Base-by-base conservation (phyloP, 1,140 invertebrate genomes). In the Drosophila bifasciata region DNA sequence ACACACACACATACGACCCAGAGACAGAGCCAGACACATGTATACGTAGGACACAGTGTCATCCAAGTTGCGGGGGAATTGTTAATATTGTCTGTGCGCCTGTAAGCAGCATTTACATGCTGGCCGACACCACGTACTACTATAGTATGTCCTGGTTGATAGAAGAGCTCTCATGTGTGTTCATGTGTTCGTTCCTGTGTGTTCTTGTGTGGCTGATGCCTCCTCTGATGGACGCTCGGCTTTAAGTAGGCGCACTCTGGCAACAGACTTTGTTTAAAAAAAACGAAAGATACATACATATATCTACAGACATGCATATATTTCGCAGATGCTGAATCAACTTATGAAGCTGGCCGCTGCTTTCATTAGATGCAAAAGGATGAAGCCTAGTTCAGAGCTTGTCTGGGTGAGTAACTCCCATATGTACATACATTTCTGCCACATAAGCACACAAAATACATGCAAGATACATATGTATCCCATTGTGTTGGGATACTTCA, bases 61-160 rank as follows among this genome's bases (percentile, higher is more conserved):
- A 25, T 44, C 59, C 45, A 70, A 71, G 59, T 80, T 81, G 78
- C 73, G 68, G 1, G 74, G 78, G 63, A 73, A 81, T 78, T 81
- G 78, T 81, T 81, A 79, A 79, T 80, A 71, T 79, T 76, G 77
- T 80, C 78, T 71, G 79, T 71, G 79, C 68, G 77, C 79, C 78
- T 71, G 79, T 76, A 81, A 80, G 78, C 79, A 66, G 79, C 75
- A 83, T 83, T 84, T 83, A 64, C 79, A 74, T 84, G 71, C 79
- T 72, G 75, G 60, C 68, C 63, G 61, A 80, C 78, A 76, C 74
- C 51, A 72, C 68, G 68, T 71, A 71, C 68, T 59, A 71, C 66
- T 48, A 71, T 59, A 71, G 63, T 48, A 71, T 48, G 67, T 71
- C 67, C 68, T 45, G 66, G 40, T 19, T 71, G 68, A 71, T 71